Conservation (phyloP, 2,888 invertebrate species). For the Ditula angustiorana region DNA sequence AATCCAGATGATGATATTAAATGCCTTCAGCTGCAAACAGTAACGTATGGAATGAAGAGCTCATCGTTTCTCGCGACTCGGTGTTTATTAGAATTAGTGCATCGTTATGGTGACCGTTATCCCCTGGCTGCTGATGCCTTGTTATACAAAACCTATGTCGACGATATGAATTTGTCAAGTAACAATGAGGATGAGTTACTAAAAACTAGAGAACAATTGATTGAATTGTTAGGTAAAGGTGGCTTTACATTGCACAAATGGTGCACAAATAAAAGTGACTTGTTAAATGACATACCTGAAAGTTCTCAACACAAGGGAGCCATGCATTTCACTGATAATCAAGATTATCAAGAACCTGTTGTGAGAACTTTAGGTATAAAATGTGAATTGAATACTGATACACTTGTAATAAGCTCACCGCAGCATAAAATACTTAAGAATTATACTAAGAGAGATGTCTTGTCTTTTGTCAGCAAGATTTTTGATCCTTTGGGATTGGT, state of each 20-base stretch:
- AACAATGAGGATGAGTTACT: background rate
- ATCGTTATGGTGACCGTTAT: background rate
- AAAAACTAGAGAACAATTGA: background rate
- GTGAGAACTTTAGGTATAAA: background rate
- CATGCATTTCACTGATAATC: background rate
- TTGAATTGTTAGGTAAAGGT: background rate
- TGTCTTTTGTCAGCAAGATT: conserved; percentile 34
- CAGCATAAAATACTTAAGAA: background rate
- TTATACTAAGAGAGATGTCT: conserved; percentile 14
- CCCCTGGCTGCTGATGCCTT: conserved; percentile 19
- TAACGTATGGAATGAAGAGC: conserved; percentile 4
- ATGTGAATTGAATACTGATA: background rate
- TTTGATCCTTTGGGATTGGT: conserved; percentile 38
- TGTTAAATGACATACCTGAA: conserved; percentile 8
- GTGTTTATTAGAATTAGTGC: conserved; percentile 5
- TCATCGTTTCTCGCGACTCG: background rate
- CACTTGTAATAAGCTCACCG: background rate
- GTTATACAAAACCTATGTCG: conserved; percentile 8
- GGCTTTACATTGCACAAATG: conserved; percentile 19
- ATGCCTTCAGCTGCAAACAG: conserved; percentile 5
- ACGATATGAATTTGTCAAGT: background rate
- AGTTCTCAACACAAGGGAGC: background rate
- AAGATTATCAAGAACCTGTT: background rate
- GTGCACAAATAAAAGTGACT: conserved; percentile 2
- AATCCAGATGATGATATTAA: background rate